A percentile compares a stretch with the other conserved stretches of the same genome.
Evolutionary conservation across 2,888 invertebrate species (phyloP).

Genomic region (Cylindroiulus punctatus): DNA sequence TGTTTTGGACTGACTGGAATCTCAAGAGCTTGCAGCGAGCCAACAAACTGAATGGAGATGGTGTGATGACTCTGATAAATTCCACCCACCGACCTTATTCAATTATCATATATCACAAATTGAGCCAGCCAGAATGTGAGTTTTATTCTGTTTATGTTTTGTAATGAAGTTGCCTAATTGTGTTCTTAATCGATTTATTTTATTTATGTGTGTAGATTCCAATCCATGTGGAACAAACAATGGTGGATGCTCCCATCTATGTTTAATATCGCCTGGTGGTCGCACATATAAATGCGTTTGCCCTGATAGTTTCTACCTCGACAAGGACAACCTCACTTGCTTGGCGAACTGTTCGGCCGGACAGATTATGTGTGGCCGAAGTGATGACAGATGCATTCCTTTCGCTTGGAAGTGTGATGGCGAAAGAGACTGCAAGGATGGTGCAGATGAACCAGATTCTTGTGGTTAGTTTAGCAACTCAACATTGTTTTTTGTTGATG

Average conservation of each 20-base stretch:
- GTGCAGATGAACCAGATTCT: slow-evolving; percentile 85
- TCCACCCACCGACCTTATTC: slow-evolving; percentile 96
- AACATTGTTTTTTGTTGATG: background rate
- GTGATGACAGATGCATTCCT: slow-evolving; percentile 77
- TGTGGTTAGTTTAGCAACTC: slow-evolving; percentile 74
- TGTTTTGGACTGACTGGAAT: slow-evolving; percentile 99
- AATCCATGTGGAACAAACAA: slow-evolving; percentile 94
- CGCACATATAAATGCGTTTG: slow-evolving; percentile 86
- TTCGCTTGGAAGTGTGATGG: slow-evolving; percentile 82
- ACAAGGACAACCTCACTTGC: slow-evolving; percentile 84
- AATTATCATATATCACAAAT: slow-evolving; percentile 88
- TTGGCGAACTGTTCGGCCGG: slow-evolving; percentile 93
- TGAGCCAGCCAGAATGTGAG: slow-evolving; percentile 79
- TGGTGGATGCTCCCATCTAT: slow-evolving; percentile 95
- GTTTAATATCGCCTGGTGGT: slow-evolving; percentile 82
- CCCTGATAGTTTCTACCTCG: slow-evolving; percentile 90
- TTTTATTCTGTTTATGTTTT: slow-evolving; percentile 13
- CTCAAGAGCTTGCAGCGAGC: slow-evolving; percentile 89
- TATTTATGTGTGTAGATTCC: slow-evolving; percentile 66
- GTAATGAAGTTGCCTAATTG: background rate
- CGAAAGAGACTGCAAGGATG: slow-evolving; percentile 87
- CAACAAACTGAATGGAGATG: slow-evolving; percentile 84
- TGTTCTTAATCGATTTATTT: background rate
- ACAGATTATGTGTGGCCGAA: slow-evolving; percentile 78
- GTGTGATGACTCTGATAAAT: slow-evolving; percentile 80